Percentiles rank a stretch among this genome's conserved stretches.
Evolutionary conservation across 2,113 vertebrate genomes (phyloP).

Genomic region (Silurus glanis): DNA sequence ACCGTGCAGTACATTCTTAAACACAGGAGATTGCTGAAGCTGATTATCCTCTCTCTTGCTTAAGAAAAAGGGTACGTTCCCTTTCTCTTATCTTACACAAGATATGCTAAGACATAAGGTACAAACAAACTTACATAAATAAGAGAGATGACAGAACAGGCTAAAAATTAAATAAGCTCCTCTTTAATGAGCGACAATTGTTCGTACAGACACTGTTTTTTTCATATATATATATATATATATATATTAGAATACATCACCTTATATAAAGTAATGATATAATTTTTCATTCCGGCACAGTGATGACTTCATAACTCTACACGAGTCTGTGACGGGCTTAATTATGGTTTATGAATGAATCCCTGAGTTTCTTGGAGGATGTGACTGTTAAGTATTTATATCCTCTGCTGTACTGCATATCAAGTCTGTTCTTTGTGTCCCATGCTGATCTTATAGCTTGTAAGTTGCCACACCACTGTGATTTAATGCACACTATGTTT

Average conservation of each 20-base stretch:
- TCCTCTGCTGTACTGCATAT: neutral
- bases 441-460: neutral
- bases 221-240: neutral
- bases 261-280: neutral
- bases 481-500: neutral
- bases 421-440: neutral
- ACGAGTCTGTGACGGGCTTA: neutral
- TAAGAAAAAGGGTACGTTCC: neutral
- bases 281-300: neutral
- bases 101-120: neutral
- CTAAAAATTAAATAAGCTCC: neutral
- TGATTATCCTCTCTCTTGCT: neutral
- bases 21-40: neutral
- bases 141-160: neutral
- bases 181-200: neutral
- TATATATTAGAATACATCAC: neutral
- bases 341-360: neutral
- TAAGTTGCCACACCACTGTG: neutral
- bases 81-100: neutral
- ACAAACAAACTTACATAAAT: neutral
- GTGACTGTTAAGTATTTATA: neutral
- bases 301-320: neutral
- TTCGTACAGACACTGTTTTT: neutral
- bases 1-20: neutral
- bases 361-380: neutral